phyloP scores from a whole-genome alignment of 1,140 invertebrate genomes.

The Acromyrmex charruanus region DNA sequence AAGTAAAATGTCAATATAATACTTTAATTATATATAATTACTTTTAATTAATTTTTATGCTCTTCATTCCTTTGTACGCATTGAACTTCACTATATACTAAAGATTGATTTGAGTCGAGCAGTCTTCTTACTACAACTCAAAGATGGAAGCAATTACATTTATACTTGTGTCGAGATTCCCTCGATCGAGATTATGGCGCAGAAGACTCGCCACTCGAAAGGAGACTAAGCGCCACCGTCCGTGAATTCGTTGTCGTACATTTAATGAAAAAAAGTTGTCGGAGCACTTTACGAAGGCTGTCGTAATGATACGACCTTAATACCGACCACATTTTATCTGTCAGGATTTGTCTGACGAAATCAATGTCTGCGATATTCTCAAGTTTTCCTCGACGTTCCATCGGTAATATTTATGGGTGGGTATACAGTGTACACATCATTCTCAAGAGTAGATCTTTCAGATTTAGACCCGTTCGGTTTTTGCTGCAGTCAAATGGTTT shows the following conservation, averaged over 20 bases:
- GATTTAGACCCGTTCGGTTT: neutral
- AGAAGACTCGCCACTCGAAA: slow-evolving; percentile 67
- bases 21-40: neutral
- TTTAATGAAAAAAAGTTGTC: slow-evolving; percentile 67
- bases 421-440: neutral
- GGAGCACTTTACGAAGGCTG: slow-evolving; percentile 65
- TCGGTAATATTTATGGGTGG: slow-evolving; percentile 38
- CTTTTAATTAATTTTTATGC: slow-evolving; percentile 17
- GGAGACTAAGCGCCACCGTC: slow-evolving; percentile 75
- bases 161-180: neutral
- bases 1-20: neutral
- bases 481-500: neutral
- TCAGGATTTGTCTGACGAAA: slow-evolving; percentile 70
- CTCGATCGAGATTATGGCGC: slow-evolving; percentile 32
- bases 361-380: slow-evolving; percentile 57
- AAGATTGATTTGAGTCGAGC: neutral
- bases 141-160: slow-evolving; percentile 17
- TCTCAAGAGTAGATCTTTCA: slow-evolving; percentile 15
- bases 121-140: slow-evolving; percentile 41
- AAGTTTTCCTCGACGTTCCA: slow-evolving; percentile 61
- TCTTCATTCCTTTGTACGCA: neutral
- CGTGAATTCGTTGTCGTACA: slow-evolving; percentile 70
- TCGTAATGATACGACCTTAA: slow-evolving; percentile 67
- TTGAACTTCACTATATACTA: neutral
- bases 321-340: slow-evolving; percentile 68